These are phyloP conservation scores for Pyrgus malvae DNA, from an alignment of 2,888 invertebrate species.

Conservation along the genomic window DNA sequence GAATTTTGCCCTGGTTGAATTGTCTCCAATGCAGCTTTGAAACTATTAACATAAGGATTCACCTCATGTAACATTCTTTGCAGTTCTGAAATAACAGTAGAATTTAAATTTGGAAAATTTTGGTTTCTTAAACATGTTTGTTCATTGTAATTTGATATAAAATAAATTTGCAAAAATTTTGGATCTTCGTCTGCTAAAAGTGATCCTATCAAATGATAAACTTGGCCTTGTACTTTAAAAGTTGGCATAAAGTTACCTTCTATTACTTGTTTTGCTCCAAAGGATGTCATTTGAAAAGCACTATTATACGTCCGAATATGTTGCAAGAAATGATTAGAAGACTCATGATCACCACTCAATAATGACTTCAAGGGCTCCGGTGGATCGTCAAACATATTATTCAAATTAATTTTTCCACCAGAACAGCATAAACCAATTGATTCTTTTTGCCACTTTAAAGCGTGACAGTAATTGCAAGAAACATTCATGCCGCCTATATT, in stretches of 20 bases:
- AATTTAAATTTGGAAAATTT: constrained; percentile 29
- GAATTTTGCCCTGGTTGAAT: constrained; percentile 8
- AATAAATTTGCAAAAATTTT: constrained; percentile 39
- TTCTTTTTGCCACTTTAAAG: constrained; percentile 32
- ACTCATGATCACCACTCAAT: no score
- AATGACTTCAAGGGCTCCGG: constrained; percentile 25
- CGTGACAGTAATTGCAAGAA: constrained; percentile 20
- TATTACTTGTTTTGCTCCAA: no score
- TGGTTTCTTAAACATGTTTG: constrained; percentile 28
- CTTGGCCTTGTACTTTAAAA: no score
- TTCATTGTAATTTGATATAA: constrained; percentile 34
- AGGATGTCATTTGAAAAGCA: no score
- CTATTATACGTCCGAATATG: no score
- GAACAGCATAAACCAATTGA: constrained; percentile 32
- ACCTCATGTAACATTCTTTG: constrained; percentile 36
- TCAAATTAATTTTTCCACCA: constrained; percentile 25
- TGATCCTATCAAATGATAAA: no score
- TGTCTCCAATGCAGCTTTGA: constrained; percentile 33
- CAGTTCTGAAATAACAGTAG: constrained; percentile 31
- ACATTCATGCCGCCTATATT: neutral
- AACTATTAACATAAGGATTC: constrained; percentile 26
- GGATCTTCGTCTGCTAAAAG: no score
- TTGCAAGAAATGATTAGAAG: no score
- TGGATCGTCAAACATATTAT: constrained; percentile 20
- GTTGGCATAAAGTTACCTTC: no score